Percentiles rank a stretch among this genome's conserved stretches.
Conservation (phyloP, 2,888 invertebrate genomes). For the Lymantria dispar region DNA sequence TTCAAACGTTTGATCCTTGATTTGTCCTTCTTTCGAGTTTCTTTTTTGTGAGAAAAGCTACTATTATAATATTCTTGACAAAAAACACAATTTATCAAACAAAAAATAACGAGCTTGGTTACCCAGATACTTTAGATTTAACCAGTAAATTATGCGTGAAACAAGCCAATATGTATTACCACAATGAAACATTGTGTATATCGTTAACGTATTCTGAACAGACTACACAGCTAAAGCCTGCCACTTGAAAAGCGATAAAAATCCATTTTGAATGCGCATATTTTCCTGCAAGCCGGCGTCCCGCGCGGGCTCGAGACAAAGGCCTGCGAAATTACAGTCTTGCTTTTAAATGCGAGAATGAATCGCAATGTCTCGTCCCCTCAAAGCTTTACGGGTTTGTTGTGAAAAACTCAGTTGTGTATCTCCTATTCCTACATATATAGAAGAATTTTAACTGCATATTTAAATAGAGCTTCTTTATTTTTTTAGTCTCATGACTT, state of each 20-base stretch:
- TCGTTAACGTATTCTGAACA: slow-evolving; percentile 41
- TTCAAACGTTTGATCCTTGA: too few species aligned
- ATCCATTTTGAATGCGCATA: slow-evolving; percentile 77
- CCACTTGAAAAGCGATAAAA: slow-evolving; percentile 77
- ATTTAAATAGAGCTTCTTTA: too few species aligned
- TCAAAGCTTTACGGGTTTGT: slow-evolving; percentile 71
- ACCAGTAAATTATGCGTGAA: background rate
- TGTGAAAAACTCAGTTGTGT: slow-evolving; percentile 50
- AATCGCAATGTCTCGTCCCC: slow-evolving; percentile 76
- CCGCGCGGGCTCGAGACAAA: slow-evolving; percentile 65
- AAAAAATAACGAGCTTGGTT: too few species aligned
- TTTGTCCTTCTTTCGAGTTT: too few species aligned
- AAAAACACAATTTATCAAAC: too few species aligned
- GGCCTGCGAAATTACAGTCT: slow-evolving; percentile 78
- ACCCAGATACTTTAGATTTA: too few species aligned
- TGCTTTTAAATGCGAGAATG: slow-evolving; percentile 80
- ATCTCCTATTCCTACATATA: slow-evolving; percentile 51
- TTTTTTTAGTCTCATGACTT: too few species aligned
- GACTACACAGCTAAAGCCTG: slow-evolving; percentile 55
- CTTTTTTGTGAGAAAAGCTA: too few species aligned
- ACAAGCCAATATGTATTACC: background rate
- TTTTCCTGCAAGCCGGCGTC: slow-evolving; percentile 63
- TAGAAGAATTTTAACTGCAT: slow-evolving; percentile 16
- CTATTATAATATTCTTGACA: too few species aligned
- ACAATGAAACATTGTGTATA: slow-evolving; percentile 22